A percentile compares a stretch with the other conserved stretches of the same genome.
These are phyloP conservation scores for Lithodes maja DNA, from an alignment of 2,888 invertebrate genomes.

Conservation along the genomic window DNA sequence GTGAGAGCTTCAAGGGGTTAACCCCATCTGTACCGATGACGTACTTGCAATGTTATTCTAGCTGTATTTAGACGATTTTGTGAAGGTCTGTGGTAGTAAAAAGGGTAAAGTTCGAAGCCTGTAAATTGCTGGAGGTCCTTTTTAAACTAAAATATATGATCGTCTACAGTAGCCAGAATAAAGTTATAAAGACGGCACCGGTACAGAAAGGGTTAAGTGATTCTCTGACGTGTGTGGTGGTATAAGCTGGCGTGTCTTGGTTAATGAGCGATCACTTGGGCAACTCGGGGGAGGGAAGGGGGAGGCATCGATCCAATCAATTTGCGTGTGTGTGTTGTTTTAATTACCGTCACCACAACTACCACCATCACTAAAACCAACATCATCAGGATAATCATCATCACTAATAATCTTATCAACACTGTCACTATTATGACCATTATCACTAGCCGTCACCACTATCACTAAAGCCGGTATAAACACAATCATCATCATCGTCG, in stretches of 20 bases:
- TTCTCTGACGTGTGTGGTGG: neutral
- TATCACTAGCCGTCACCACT: neutral
- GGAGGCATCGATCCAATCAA: neutral
- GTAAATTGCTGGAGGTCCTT: no score
- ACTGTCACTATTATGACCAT: neutral
- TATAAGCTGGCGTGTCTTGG: slow-evolving; percentile 3
- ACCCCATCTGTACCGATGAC: no score
- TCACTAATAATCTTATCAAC: neutral
- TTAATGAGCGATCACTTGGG: neutral
- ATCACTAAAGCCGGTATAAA: neutral
- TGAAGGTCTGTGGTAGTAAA: no score
- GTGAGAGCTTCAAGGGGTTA: no score
- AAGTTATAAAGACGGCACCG: no score
- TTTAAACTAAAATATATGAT: neutral
- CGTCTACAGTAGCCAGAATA: neutral
- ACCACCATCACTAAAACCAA: neutral
- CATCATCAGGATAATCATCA: neutral
- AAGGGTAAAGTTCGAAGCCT: no score
- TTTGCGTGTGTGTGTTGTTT: neutral
- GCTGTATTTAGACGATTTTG: no score
- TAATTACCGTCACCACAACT: neutral
- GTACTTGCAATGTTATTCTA: no score
- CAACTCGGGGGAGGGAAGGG: neutral
- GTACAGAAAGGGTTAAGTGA: neutral
- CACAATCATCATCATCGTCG: no score